Base-by-base conservation (phyloP, 2,113 vertebrate genomes). In the Cebus imitator region DNA sequence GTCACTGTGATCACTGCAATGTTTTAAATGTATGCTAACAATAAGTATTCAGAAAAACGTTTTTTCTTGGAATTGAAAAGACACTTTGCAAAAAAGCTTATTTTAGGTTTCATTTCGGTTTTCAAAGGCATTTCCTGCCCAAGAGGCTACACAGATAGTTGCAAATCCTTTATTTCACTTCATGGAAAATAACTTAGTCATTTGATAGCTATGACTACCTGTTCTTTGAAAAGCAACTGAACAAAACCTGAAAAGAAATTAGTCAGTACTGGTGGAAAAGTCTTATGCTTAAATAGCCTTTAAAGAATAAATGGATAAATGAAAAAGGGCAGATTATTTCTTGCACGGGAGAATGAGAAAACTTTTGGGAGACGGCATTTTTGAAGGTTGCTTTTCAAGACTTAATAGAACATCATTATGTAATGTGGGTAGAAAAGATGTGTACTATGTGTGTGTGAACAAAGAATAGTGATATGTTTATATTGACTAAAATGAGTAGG, bases 191-290 rank as follows among this genome's bases (percentile, higher is more conserved):
- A 73, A 75, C 48, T 93, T 50, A 93, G 30, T 64, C 43, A 68
- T n/a, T 66, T 66, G 50, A 83, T 57, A 30, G 43, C 16, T 35
- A 87, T n/a, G 27, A 48, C 45, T 64, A 55, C 6, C 16, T 79
- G 27, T 93, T 92, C 48, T 96, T 84, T 57, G 12, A 84, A 96
- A 94, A 84, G 35, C 23, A 87, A 84, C 87, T 61, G 73, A 95
- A 94, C 14, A 87, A 85, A 89, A 2, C 4, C 50, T 78, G 66
- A 68, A 82, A 84, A 87, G 80, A 89, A 72, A 90, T 82, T 66
- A 89, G 61, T 64, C 17, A 92, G 58, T 50, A 70, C 68, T 88
- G 78, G 12, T 75, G 17, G 48, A 48, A 93, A 95, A 66, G 8
- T 37, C 45, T 68, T n/a, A n/a, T 9, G 7, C 21, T 76, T 57